Percentiles rank a stretch among this genome's conserved stretches.
These are phyloP conservation scores for Drosophila emarginata DNA, from an alignment of 2,888 invertebrate species.

Conservation along the genomic window DNA sequence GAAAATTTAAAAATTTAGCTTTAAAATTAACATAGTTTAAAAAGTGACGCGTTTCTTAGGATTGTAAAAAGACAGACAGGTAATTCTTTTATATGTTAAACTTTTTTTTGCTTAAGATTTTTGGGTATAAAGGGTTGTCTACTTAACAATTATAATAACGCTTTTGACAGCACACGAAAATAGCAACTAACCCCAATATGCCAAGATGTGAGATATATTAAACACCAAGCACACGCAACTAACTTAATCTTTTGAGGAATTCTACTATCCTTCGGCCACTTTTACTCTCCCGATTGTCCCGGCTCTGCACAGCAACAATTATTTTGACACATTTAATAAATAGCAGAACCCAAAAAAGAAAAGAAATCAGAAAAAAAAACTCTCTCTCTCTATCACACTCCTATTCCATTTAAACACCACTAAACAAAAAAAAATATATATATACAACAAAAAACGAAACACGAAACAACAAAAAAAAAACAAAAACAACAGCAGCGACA, in stretches of 20 bases:
- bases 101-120: background rate
- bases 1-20: no score
- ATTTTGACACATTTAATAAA: conserved; percentile 65
- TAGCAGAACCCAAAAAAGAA: conserved; percentile 8
- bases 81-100: background rate
- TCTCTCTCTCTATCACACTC: conserved; percentile 4
- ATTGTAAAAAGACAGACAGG: background rate
- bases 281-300: conserved; percentile 23
- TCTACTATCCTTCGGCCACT: conserved; percentile 9
- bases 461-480: conserved; percentile 37
- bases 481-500: conserved; percentile 85
- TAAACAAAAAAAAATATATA: conserved; percentile 41
- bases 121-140: background rate
- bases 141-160: background rate
- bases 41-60: no score
- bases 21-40: no score
- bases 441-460: conserved; percentile 58
- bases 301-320: conserved; percentile 63
- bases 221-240: conserved; percentile 34
- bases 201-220: conserved; percentile 6
- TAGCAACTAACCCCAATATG: conserved; percentile 48
- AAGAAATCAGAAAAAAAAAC: background rate
- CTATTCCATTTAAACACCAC: background rate
- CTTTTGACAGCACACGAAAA: conserved; percentile 14
- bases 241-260: conserved; percentile 21